Evolutionary conservation across 2,888 invertebrate species (phyloP).

Genomic region (Athalia circularis): DNA sequence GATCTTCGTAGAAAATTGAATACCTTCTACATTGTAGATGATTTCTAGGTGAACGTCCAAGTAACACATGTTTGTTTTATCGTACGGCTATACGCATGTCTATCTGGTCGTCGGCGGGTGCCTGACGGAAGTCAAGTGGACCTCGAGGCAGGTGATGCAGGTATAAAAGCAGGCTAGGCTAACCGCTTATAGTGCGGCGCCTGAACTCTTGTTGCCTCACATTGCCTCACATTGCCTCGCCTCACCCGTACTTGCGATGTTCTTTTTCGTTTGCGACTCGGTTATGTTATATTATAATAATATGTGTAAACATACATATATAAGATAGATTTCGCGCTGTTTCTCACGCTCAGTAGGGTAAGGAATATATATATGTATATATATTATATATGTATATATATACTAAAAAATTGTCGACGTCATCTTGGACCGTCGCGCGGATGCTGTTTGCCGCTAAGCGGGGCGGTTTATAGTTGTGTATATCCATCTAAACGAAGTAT

Average conservation of each 20-base stretch:
- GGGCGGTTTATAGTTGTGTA: too few relatives aligned
- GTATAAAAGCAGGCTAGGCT: background rate
- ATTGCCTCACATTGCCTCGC: constrained; percentile 33
- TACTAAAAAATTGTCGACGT: too few relatives aligned
- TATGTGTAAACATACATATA: constrained; percentile 47
- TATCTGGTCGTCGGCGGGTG: constrained; percentile 2
- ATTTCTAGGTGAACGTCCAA: too few relatives aligned
- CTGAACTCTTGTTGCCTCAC: constrained; percentile 46
- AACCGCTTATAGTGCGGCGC: constrained; percentile 18
- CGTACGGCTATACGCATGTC: too few relatives aligned
- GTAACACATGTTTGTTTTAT: background rate
- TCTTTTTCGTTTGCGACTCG: background rate
- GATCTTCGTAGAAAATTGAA: too few relatives aligned
- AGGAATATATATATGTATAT: background rate
- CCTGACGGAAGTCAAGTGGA: constrained; percentile 40
- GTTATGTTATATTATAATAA: too few relatives aligned
- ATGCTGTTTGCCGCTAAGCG: too few relatives aligned
- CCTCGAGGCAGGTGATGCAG: constrained; percentile 39
- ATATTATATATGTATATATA: too few relatives aligned
- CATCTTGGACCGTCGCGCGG: too few relatives aligned
- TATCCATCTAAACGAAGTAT: constrained; percentile 22
- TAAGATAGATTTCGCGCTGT: constrained; percentile 39
- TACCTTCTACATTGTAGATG: too few relatives aligned
- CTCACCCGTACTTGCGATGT: constrained; percentile 27
- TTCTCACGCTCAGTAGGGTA: constrained; percentile 36